These are phyloP conservation scores for Lepidocolaptes lacrymiger DNA, from an alignment of 2,797 vertebrate species.

Conservation along the genomic window DNA sequence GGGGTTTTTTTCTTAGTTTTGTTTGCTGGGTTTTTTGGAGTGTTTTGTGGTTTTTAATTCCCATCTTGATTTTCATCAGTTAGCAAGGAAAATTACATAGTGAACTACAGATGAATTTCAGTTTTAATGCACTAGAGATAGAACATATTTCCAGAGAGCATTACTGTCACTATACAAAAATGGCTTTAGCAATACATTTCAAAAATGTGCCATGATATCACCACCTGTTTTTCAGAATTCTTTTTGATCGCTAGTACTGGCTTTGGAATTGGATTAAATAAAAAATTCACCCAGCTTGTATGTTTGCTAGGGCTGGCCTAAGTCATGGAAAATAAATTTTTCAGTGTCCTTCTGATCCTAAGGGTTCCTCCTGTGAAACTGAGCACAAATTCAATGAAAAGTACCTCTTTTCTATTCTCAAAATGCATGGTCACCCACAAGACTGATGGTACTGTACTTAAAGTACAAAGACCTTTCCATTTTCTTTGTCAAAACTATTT, in stretches of 20 bases:
- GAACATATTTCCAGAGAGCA: not conserved
- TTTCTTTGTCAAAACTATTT: not conserved
- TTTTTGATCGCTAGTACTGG: not conserved
- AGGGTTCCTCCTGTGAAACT: not conserved
- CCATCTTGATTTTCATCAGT: not conserved
- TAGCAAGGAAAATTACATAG: not conserved
- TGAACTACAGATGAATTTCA: not conserved
- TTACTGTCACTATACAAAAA: not conserved
- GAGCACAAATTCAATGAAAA: not conserved
- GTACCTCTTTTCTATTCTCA: not conserved
- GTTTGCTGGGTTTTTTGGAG: not conserved
- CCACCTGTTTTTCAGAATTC: not conserved
- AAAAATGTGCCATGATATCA: not conserved
- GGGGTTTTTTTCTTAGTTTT: not conserved
- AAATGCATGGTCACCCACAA: not conserved
- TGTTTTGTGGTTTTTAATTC: not conserved
- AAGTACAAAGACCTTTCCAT: accelerated
- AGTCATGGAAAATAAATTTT: not conserved
- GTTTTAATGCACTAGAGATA: not conserved
- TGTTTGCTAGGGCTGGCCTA: not conserved
- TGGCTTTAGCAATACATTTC: not conserved
- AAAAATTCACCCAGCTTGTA: not conserved
- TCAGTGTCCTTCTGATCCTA: not conserved
- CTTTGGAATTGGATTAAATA: not conserved
- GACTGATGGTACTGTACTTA: not conserved